Percentiles rank a stretch among this genome's conserved stretches.
Evolutionary conservation across 1,140 invertebrate genomes (phyloP).

Genomic region (Procambarus clarkii): DNA sequence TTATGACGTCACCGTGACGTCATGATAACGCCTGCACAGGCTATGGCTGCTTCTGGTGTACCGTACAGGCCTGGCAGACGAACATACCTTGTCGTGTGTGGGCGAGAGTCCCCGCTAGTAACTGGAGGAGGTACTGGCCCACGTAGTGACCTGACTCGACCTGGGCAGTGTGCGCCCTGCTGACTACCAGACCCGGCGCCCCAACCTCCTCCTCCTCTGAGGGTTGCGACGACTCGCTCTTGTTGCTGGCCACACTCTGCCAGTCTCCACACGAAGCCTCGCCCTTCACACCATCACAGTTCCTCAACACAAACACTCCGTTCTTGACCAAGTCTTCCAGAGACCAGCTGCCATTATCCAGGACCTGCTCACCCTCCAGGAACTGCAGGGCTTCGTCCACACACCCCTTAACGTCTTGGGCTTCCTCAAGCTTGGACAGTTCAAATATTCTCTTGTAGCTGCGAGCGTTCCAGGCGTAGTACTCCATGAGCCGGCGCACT

Average conservation of each 20-base stretch:
- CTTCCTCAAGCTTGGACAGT: not conserved
- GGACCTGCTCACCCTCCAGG: not conserved
- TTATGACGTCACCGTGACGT: no score
- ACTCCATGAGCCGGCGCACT: slow-evolving; percentile 41
- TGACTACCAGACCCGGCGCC: not conserved
- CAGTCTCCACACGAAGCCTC: not conserved
- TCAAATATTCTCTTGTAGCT: slow-evolving; percentile 48
- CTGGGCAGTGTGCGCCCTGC: not conserved
- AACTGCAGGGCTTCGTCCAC: not conserved
- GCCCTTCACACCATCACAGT: not conserved
- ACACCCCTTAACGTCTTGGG: not conserved
- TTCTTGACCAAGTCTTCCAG: slow-evolving; percentile 5
- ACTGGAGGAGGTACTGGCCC: not conserved
- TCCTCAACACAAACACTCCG: not conserved
- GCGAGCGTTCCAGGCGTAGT: slow-evolving; percentile 39
- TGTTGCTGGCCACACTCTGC: not conserved
- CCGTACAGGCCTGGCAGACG: no score
- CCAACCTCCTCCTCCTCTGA: not conserved
- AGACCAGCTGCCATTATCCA: not conserved
- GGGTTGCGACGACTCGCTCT: not conserved
- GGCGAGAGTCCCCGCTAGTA: not conserved
- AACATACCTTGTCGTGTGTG: not conserved
- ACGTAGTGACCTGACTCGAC: not conserved
- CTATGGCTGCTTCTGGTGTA: no score
- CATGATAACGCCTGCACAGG: no score